Evolutionary conservation across 2,113 vertebrate genomes (phyloP), one percentile per base, ranked within the genome.

Genomic region (Ageneiosus marmoratus): DNA sequence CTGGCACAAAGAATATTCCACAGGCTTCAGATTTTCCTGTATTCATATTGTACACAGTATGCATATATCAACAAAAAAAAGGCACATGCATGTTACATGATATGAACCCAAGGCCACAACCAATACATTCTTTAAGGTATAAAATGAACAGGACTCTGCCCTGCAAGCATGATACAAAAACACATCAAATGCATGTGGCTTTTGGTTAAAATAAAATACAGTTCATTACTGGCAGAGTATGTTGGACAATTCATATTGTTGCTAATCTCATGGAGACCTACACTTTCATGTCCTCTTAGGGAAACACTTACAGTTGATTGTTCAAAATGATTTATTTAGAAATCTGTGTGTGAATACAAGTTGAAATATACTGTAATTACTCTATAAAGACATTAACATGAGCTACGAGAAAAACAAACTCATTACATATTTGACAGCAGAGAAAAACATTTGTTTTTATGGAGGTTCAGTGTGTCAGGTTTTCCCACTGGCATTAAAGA

Each of bases 311-410:
- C 46, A 55, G 22, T 75, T 84, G 80, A 84, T 79, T 82, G 83
- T 79, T 84, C 67, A 82, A 81, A 84, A 67, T 81, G 22, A 80
- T 75, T 46, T 82, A 55, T 77, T 80, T n/a, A 84, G 10, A 74
- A 84, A 34, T 16, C 46, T 75, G 51, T 46, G 22, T 1, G 0
- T 73, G 46, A 29, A n/a, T 84, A 22, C 48, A 82, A 62, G 46
- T n/a, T 79, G 60, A 65, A 51, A 46, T 56, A 77, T 77, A n/a
- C n/a, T n/a, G n/a, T n/a, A 69, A 69, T 90, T 91, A 89, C 83
- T 90, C 84, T 88, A 82, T 90, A 87, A 79, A 91, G 55, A 86
- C 77, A 62, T 69, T 88, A 86, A 88, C 84, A 76, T 12, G 48
- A 89, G 37, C 65, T 56, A 56, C 32, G 1, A 60, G 24, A 37